Percentiles rank a stretch among this genome's conserved stretches.
Conservation (phyloP, 2,888 invertebrate species). For the Campoplex capitator region DNA sequence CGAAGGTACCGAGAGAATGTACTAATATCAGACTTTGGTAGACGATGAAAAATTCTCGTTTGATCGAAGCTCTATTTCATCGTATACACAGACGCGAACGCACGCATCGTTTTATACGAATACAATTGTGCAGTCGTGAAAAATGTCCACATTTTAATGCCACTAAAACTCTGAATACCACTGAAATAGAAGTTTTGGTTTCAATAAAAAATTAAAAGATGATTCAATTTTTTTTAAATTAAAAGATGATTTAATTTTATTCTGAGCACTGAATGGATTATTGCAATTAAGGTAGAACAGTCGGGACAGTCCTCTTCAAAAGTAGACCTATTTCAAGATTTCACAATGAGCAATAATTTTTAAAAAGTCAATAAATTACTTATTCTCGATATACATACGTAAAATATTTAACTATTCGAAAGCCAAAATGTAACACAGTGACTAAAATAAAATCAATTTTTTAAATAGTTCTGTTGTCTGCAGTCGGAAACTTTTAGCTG, state of each 20-base stretch:
- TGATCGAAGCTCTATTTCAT: neutral
- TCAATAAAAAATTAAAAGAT: neutral
- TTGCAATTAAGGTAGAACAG: no score
- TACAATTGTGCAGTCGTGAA: neutral
- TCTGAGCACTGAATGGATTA: neutral
- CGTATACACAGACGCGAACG: neutral
- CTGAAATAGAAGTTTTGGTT: neutral
- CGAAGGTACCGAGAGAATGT: neutral
- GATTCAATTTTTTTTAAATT: neutral
- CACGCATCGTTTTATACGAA: neutral
- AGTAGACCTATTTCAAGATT: no score
- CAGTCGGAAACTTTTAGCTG: no score
- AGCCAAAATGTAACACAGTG: no score
- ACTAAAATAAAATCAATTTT: no score
- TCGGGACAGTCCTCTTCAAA: no score
- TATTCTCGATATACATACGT: no score
- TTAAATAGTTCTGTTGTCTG: no score
- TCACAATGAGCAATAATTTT: no score
- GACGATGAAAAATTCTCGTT: neutral
- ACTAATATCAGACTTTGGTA: neutral
- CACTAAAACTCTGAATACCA: neutral
- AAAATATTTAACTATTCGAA: no score
- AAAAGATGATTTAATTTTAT: neutral
- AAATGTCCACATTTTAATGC: neutral
- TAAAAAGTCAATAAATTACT: no score